A percentile compares a stretch with the other conserved stretches of the same genome.
Evolutionary conservation across 2,888 invertebrate genomes (phyloP).

Genomic region (Sturmia bella): DNA sequence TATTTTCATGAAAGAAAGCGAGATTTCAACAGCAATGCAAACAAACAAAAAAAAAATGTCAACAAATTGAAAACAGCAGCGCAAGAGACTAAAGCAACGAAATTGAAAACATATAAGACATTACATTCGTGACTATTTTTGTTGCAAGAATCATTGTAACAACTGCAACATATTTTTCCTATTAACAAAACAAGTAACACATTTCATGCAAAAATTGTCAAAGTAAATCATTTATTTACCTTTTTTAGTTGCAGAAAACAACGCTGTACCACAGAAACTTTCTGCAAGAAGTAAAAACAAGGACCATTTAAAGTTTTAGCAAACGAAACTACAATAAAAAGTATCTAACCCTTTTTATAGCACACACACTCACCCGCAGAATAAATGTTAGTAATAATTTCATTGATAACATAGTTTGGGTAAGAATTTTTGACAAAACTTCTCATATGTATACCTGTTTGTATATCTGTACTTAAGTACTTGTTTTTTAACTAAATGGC

Average conservation of each 20-base stretch:
- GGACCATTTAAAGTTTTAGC: conserved; percentile 46
- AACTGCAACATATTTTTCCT: conserved; percentile 47
- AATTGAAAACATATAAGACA: conserved; percentile 64
- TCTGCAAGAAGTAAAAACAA: conserved; percentile 38
- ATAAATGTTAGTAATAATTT: no score
- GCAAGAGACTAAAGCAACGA: conserved; percentile 52
- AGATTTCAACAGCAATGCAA: background rate
- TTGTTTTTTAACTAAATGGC: no score
- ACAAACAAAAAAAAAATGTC: conserved; percentile 1
- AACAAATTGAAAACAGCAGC: conserved; percentile 51
- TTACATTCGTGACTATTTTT: conserved; percentile 67
- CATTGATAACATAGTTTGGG: no score
- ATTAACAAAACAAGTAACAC: conserved; percentile 51
- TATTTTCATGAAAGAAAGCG: conserved; percentile 6
- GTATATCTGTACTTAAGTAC: no score
- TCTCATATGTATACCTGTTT: no score
- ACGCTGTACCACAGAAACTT: conserved; percentile 2
- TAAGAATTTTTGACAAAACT: no score
- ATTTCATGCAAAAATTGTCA: conserved; percentile 69
- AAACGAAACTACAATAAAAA: background rate
- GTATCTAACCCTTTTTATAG: no score
- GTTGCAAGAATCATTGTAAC: conserved; percentile 64
- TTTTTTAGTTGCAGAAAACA: conserved; percentile 36
- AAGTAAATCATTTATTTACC: conserved; percentile 67
- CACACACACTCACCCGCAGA: no score